Percentiles rank a stretch among this genome's conserved stretches.
phyloP scores from a whole-genome alignment of 2,797 vertebrate species.

The Psittacula echo region DNA sequence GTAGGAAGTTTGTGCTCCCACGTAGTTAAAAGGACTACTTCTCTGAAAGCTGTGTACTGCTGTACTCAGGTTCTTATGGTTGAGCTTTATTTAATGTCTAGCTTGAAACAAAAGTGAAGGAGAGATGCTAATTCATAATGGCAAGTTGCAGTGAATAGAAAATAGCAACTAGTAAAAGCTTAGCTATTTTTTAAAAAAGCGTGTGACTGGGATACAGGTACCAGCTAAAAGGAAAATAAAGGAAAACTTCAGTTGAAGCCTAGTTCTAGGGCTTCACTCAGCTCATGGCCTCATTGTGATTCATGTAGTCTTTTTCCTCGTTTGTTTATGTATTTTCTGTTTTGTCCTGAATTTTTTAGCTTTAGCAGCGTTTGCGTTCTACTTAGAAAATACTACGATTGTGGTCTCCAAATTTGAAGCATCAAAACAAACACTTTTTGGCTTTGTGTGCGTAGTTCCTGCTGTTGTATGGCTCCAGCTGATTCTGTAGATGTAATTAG shows the following conservation, averaged over 20 bases:
- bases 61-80: not conserved
- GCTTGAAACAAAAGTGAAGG: not conserved
- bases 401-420: not conserved
- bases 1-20: not conserved
- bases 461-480: not conserved
- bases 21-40: fast-evolving
- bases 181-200: not conserved
- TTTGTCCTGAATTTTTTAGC: not conserved
- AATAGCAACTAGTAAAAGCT: not conserved
- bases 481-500: not conserved
- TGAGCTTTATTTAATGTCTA: not conserved
- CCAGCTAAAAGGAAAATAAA: not conserved
- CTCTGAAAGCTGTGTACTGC: not conserved
- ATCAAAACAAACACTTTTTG: not conserved
- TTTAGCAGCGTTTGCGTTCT: not conserved
- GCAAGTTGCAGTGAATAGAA: not conserved
- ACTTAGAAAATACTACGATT: not conserved
- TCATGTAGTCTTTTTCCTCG: not conserved
- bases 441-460: not conserved
- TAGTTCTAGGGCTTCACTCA: not conserved
- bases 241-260: not conserved
- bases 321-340: not conserved
- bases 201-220: not conserved
- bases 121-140: not conserved
- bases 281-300: not conserved